These are phyloP conservation scores for Enteromius unitaeniatus DNA, from an alignment of 2,797 vertebrate species.

Conservation along the genomic window DNA sequence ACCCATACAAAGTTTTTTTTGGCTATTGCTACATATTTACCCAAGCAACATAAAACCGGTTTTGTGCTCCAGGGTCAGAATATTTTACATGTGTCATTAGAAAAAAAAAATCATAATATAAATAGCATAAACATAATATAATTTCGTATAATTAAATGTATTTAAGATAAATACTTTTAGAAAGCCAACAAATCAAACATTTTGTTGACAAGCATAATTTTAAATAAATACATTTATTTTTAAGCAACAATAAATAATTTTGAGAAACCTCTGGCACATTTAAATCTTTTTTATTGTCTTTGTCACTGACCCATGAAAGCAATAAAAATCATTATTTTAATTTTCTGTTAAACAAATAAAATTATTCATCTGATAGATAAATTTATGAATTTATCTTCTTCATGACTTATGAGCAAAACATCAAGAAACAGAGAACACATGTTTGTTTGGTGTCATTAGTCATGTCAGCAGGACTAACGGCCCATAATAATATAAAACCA, in stretches of 20 bases:
- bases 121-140: not conserved
- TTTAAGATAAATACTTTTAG: not conserved
- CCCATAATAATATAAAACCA: conserved; percentile 17
- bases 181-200: not conserved
- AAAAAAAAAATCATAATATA: not conserved
- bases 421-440: conserved; percentile 33
- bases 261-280: not conserved
- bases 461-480: conserved; percentile 25
- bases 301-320: not conserved
- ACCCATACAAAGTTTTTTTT: too few relatives aligned
- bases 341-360: not conserved
- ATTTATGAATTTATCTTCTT: not conserved
- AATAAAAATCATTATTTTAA: not conserved
- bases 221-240: not conserved
- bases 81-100: too few relatives aligned
- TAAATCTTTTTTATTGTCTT: not conserved
- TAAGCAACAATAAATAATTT: not conserved
- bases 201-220: not conserved
- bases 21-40: too few relatives aligned
- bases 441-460: conserved; percentile 37
- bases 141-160: not conserved
- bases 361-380: not conserved
- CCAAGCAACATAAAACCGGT: too few relatives aligned
- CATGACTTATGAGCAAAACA: conserved; percentile 23
- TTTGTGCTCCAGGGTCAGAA: too few relatives aligned